These are phyloP conservation scores for Muschampia staudingeri DNA, from an alignment of 2,888 invertebrate species.

Conservation along the genomic window DNA sequence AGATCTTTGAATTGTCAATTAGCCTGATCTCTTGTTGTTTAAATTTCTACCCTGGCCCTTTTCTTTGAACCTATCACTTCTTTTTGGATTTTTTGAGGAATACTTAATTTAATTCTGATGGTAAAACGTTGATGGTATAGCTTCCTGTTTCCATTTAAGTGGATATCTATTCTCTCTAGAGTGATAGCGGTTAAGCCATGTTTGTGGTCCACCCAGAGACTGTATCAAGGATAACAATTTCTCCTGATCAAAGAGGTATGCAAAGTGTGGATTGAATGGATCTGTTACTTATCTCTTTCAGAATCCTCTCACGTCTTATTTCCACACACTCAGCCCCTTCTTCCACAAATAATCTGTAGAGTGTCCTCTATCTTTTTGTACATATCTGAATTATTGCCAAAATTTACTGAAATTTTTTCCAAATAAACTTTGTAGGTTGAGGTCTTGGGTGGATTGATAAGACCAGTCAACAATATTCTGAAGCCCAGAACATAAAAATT, in stretches of 20 bases:
- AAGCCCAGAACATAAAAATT: not conserved
- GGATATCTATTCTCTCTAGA: not conserved
- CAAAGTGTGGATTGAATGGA: not conserved
- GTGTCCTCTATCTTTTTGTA: not conserved
- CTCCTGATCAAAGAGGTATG: not conserved
- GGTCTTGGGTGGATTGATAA: not conserved
- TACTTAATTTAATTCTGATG: no score
- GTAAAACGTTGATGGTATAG: not conserved
- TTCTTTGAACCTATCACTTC: not conserved
- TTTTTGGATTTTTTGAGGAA: not conserved
- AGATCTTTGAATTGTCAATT: not conserved
- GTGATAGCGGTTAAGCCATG: not conserved
- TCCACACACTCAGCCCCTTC: not conserved
- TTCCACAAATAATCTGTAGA: slow-evolving; percentile 1
- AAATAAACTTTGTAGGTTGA: not conserved
- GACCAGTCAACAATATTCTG: not conserved
- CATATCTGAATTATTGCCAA: not conserved
- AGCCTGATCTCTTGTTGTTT: not conserved
- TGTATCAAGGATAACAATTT: not conserved
- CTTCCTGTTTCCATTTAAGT: not conserved
- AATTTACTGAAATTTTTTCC: not conserved
- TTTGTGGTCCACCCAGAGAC: not conserved
- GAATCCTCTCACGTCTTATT: not conserved
- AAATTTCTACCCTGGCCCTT: not conserved
- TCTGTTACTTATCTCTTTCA: not conserved